Evolutionary conservation across 2,888 invertebrate genomes (phyloP), one percentile per base, ranked within the genome.

Genomic region (Volucella zonaria): DNA sequence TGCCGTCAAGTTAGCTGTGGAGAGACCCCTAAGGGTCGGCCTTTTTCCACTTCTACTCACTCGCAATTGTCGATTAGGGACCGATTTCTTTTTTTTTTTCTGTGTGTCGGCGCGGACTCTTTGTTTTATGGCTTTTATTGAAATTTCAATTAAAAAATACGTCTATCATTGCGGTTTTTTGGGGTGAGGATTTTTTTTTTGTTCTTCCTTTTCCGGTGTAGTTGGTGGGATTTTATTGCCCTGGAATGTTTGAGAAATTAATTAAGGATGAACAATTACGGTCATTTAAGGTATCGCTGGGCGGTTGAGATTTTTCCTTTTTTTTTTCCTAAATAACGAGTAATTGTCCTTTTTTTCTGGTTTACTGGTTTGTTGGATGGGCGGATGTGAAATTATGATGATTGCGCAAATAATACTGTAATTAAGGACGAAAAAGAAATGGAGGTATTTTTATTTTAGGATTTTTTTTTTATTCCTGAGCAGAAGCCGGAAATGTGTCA

Each of bases 251-350:
- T 83, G 59, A 38, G 70, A 70, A 79, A 83, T 83, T 83, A 83
- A 83, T 83, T 83, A 79, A 83, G 83, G 70, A 70, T 79, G 79
- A 83, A 83, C 83, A 83, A 83, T 79, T 83, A 79, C 64, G 82
- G 70, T 75, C 79, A 70, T 79, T 61, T 66, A 45, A 45, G 66
- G 56, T 40, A 38, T 31, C 54, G 59, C 71, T 64, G 76, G 58
- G 45, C 12, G 52, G 58, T 47, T 45, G 23, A 47, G 70, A 71
- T 73, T 71, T 38, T 52, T 42, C 52, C 56, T 43, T 73, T 18
- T 15, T 58, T 14, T 18, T 15, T 58, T 14, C 43, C 23, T 43
- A 43, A 18, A 38, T 38, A 9, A 0, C 15, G 40, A 62, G 56
- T 45, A 3, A 42, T 23, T 76, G 67, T 42, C 51, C 51, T 18